Conservation (phyloP, 2,113 vertebrate species). For the Carlito syrichta region DNA sequence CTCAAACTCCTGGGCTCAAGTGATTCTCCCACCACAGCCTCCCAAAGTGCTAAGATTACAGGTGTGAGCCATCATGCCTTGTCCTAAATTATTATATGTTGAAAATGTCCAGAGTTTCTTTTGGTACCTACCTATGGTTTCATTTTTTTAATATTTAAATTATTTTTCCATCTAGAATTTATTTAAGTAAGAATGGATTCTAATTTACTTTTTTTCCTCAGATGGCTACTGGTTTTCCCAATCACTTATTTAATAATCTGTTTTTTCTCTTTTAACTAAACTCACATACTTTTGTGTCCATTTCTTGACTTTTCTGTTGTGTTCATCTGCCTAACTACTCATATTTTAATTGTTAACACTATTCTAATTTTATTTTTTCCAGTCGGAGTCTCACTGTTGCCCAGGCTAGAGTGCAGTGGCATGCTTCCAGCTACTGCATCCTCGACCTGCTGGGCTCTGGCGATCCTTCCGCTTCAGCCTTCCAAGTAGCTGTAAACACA, state of each 20-base stretch:
- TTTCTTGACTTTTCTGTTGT: not conserved
- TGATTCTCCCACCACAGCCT: too few relatives aligned
- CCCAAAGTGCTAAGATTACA: too few relatives aligned
- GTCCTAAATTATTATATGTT: too few relatives aligned
- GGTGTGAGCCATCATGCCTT: too few relatives aligned
- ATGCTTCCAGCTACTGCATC: too few relatives aligned
- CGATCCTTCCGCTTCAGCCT: too few relatives aligned
- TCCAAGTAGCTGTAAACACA: too few relatives aligned
- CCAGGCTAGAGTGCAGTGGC: too few relatives aligned
- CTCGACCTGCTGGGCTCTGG: too few relatives aligned
- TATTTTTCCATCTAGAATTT: not conserved
- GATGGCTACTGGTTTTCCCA: not conserved
- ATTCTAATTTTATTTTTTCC: too few relatives aligned
- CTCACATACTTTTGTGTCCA: not conserved
- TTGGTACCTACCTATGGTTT: not conserved
- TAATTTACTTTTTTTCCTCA: not conserved
- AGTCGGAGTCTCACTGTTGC: too few relatives aligned
- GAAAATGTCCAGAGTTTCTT: not conserved
- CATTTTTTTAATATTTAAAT: not conserved
- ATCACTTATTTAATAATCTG: not conserved
- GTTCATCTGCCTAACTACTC: not conserved
- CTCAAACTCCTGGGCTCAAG: too few relatives aligned
- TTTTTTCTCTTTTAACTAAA: not conserved
- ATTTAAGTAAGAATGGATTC: not conserved
- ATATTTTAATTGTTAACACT: not conserved